phyloP scores from a whole-genome alignment of 2,888 invertebrate species.

The Xanthia icteritia region DNA sequence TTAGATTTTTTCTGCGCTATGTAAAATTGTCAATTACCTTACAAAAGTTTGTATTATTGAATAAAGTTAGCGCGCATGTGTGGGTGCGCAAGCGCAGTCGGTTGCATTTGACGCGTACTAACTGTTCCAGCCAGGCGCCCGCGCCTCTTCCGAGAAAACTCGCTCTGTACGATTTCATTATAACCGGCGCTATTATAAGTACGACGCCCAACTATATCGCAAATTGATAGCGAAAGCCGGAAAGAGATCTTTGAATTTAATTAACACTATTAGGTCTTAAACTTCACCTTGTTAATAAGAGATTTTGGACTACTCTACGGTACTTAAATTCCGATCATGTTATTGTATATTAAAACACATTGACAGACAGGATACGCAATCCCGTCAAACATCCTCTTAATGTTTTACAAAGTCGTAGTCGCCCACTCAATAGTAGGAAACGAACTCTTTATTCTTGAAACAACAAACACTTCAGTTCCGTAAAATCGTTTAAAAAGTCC shows the following conservation, averaged over 20 bases:
- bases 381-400: constrained; percentile 53
- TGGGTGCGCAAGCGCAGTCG: constrained; percentile 53
- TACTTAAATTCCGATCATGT: background rate
- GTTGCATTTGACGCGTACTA: constrained; percentile 64
- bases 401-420: constrained; percentile 47
- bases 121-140: constrained; percentile 71
- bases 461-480: constrained; percentile 75
- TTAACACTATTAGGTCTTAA: constrained; percentile 33
- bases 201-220: constrained; percentile 53
- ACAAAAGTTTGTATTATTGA: constrained; percentile 42
- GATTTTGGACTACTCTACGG: background rate
- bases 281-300: constrained; percentile 17
- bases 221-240: constrained; percentile 48
- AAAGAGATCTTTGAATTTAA: constrained; percentile 50
- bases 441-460: constrained; percentile 71
- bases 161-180: constrained; percentile 68
- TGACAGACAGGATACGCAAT: constrained; percentile 40
- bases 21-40: background rate
- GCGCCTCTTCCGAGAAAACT: constrained; percentile 78
- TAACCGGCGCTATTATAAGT: constrained; percentile 58
- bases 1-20: background rate
- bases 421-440: constrained; percentile 64
- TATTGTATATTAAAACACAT: constrained; percentile 23
- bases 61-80: constrained; percentile 33
- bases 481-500: constrained; percentile 70